phyloP scores from a whole-genome alignment of 2,888 invertebrate genomes.

The Tromatobia lineatoria region DNA sequence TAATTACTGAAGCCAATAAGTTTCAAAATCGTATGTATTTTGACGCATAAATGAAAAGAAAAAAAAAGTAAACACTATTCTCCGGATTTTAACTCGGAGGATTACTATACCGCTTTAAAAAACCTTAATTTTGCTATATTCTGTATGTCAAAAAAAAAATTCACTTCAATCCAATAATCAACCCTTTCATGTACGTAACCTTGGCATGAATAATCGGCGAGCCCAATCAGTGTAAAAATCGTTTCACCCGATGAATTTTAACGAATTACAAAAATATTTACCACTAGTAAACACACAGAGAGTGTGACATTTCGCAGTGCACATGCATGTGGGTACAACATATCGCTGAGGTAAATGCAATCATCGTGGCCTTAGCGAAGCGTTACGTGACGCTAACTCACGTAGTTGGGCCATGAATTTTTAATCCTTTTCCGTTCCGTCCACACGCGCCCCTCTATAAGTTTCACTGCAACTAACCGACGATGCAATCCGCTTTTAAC shows the following conservation, averaged over 20 bases:
- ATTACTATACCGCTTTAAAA: too few species aligned
- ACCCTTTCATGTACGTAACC: neutral
- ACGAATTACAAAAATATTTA: conserved; percentile 21
- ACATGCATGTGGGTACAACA: conserved; percentile 13
- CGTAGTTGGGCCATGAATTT: conserved; percentile 73
- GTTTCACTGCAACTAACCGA: conserved; percentile 34
- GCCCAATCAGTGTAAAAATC: neutral
- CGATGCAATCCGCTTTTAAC: conserved; percentile 71
- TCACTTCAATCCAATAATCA: neutral
- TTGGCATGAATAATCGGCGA: neutral
- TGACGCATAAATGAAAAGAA: neutral
- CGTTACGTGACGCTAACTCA: conserved; percentile 75
- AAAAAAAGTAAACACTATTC: too few species aligned
- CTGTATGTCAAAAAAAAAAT: neutral
- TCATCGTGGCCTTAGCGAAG: conserved; percentile 69
- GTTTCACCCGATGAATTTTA: conserved; percentile 11
- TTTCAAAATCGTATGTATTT: neutral
- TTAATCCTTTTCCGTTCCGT: conserved; percentile 69
- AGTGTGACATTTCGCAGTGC: neutral
- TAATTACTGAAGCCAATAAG: neutral
- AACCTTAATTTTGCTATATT: neutral
- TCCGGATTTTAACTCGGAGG: neutral
- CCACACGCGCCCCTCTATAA: conserved; percentile 54
- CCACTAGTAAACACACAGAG: neutral
- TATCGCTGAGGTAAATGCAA: conserved; percentile 76